A percentile compares a stretch with the other conserved stretches of the same genome.
These are phyloP conservation scores for Ptychoptera albimana DNA, from an alignment of 2,888 invertebrate genomes.

Conservation along the genomic window DNA sequence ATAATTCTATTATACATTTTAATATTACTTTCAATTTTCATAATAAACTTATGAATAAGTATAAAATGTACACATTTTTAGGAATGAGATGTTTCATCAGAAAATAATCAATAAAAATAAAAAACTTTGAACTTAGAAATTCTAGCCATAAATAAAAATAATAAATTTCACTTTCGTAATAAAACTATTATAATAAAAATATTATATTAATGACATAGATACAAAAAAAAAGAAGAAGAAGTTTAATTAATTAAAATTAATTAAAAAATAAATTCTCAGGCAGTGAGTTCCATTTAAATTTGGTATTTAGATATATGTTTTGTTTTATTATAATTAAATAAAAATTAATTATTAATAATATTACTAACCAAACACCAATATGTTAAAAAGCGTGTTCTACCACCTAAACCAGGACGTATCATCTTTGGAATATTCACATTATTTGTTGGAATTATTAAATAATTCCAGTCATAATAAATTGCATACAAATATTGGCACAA, in stretches of 20 bases:
- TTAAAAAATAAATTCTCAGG: background rate
- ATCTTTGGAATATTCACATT: conserved; percentile 18
- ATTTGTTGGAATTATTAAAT: conserved; percentile 30
- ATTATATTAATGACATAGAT: no score
- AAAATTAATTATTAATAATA: conserved; percentile 1
- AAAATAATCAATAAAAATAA: no score
- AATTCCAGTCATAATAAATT: conserved; percentile 35
- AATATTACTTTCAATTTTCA: no score
- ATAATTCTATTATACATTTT: no score
- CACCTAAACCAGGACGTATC: conserved; percentile 19
- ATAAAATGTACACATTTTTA: no score
- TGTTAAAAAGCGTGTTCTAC: conserved; percentile 31
- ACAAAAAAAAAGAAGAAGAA: background rate
- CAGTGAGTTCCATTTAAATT: background rate
- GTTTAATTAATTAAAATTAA: background rate
- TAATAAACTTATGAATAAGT: no score
- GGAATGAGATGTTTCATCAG: no score
- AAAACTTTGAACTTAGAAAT: no score
- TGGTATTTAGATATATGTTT: background rate
- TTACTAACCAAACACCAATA: conserved; percentile 37
- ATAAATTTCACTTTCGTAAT: no score
- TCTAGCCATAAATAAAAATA: no score
- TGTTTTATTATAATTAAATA: background rate
- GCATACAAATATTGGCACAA: conserved; percentile 27
- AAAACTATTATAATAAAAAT: no score